Percentiles rank a stretch among this genome's conserved stretches.
These are phyloP conservation scores for Paraescarpia echinospica DNA, from an alignment of 1,140 invertebrate species.

Conservation along the genomic window DNA sequence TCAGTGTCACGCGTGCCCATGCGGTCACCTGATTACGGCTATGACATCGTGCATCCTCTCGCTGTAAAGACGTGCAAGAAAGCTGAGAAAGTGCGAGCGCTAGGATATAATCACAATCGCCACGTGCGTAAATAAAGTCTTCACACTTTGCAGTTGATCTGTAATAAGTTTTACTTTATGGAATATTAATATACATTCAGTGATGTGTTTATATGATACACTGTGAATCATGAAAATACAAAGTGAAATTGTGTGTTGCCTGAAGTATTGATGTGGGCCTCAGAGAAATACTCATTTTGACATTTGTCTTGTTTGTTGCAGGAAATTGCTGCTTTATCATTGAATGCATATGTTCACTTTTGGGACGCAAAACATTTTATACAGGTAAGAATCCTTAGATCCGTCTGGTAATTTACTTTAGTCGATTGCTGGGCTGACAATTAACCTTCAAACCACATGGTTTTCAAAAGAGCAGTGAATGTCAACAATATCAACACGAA, in stretches of 20 bases:
- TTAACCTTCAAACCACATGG: too few species aligned
- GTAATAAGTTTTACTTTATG: too few species aligned
- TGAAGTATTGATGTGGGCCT: background rate
- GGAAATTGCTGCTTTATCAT: constrained; percentile 86
- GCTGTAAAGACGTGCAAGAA: constrained; percentile 74
- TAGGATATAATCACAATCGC: constrained; percentile 77
- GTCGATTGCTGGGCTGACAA: too few species aligned
- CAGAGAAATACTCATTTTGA: background rate
- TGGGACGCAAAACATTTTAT: constrained; percentile 84
- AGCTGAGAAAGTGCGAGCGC: constrained; percentile 77
- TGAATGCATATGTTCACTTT: constrained; percentile 88
- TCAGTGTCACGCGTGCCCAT: constrained; percentile 38
- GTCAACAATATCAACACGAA: too few species aligned
- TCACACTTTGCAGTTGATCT: background rate
- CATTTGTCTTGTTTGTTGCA: constrained; percentile 63
- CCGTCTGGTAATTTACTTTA: too few species aligned
- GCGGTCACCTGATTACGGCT: constrained; percentile 43
- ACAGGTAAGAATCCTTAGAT: constrained; percentile 65
- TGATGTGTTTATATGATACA: too few species aligned
- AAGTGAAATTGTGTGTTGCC: background rate
- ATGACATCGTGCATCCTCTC: constrained; percentile 67
- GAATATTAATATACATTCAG: background rate
- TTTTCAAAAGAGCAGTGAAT: too few species aligned
- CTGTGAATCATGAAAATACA: background rate
- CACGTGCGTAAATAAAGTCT: constrained; percentile 38